phyloP scores from a whole-genome alignment of 1,140 invertebrate genomes.

The Diploscapter pachys region DNA sequence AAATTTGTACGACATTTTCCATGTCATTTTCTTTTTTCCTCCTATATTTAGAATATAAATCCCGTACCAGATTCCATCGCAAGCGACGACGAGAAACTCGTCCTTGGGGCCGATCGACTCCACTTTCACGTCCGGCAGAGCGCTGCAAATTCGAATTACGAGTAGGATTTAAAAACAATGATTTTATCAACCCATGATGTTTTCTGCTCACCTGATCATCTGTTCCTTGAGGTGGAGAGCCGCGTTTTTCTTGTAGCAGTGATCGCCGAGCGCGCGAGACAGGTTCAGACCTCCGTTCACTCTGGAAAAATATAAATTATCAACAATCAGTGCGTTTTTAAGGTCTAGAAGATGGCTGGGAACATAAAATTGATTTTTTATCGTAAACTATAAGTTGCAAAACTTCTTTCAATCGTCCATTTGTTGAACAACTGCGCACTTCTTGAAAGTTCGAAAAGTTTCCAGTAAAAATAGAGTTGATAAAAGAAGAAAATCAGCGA shows the following conservation, averaged over 20 bases:
- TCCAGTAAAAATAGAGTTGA: too few relatives aligned
- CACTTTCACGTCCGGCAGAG: slow-evolving; percentile 81
- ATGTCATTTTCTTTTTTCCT: too few relatives aligned
- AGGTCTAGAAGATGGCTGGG: too few relatives aligned
- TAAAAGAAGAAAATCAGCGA: neutral
- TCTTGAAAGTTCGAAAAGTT: too few relatives aligned
- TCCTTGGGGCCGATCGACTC: slow-evolving; percentile 73
- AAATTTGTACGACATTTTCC: too few relatives aligned
- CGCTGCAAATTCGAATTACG: slow-evolving; percentile 61
- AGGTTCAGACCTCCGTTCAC: slow-evolving; percentile 94
- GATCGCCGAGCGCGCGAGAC: slow-evolving; percentile 92
- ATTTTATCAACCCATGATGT: neutral
- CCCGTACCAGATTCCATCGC: slow-evolving; percentile 87
- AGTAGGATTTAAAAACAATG: neutral
- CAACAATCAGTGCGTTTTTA: too few relatives aligned
- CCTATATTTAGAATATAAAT: too few relatives aligned
- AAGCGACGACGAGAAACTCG: slow-evolving; percentile 90
- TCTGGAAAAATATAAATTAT: slow-evolving; percentile 5
- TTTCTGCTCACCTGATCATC: slow-evolving; percentile 73
- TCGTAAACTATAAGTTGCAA: too few relatives aligned
- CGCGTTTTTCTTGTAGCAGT: slow-evolving; percentile 83
- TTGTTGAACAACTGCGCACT: too few relatives aligned
- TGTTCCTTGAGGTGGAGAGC: slow-evolving; percentile 73
- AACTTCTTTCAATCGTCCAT: too few relatives aligned
- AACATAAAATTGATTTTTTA: too few relatives aligned